Percentiles rank a stretch among this genome's conserved stretches.
Conservation (phyloP, 1,140 invertebrate genomes). For the Bombus waltoni region DNA sequence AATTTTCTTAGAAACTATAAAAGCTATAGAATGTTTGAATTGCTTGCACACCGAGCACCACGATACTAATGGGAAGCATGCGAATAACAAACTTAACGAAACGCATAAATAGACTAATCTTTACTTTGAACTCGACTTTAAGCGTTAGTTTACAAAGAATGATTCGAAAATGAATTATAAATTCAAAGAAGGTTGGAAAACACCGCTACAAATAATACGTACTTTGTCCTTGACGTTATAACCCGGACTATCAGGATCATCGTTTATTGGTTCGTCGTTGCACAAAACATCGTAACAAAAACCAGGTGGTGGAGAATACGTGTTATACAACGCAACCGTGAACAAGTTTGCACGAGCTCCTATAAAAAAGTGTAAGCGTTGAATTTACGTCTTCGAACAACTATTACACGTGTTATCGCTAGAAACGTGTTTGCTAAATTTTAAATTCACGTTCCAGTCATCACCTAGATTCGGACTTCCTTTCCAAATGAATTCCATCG, state of each 20-base stretch:
- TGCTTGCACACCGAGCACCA: not conserved
- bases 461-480: constrained; percentile 87
- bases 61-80: not conserved
- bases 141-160: not conserved
- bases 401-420: not conserved
- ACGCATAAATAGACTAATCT: too few relatives aligned
- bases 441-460: too few relatives aligned
- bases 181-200: too few relatives aligned
- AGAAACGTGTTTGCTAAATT: not conserved
- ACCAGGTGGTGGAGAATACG: constrained; percentile 91
- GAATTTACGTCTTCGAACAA: not conserved
- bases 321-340: constrained; percentile 89
- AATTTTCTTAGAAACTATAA: too few relatives aligned
- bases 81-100: too few relatives aligned
- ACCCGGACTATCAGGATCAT: constrained; percentile 87
- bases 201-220: constrained; percentile 54
- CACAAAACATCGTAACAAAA: constrained; percentile 96
- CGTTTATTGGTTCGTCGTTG: constrained; percentile 91
- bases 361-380: constrained; percentile 68
- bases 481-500: constrained; percentile 94
- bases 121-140: too few relatives aligned
- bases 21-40: not conserved
- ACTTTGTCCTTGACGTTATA: constrained; percentile 89
- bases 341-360: constrained; percentile 86
- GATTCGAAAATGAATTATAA: not conserved